Evolutionary conservation across 2,888 invertebrate species (phyloP), one percentile per base, ranked within the genome.

Genomic region (Coleophora deauratella): DNA sequence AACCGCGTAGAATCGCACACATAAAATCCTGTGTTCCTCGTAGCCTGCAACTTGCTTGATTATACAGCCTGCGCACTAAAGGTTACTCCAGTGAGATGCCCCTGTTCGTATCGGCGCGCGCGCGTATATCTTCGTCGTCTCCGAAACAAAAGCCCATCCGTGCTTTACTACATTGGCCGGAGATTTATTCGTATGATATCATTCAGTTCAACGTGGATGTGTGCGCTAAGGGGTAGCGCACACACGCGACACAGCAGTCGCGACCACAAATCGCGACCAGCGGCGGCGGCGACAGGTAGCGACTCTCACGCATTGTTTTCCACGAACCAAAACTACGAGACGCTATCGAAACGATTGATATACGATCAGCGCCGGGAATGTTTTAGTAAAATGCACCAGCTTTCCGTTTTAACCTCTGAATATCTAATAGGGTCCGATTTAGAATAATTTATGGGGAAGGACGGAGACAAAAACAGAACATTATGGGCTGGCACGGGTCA

Each of bases 361-460:
- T 77, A 81, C 80, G 81, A 79, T 79, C 77, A 67, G 68, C 55
- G 55, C 55, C 52, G 58, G 63, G 68, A 75, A 76, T 74, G 75
- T 75, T 76, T 75, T 67, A 73, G 70, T 67, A 69, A 72, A 79
- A 78, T 79, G 75, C 78, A 77, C 71, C 74, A 70, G 68, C 67
- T 65, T 66, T 67, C 66, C 69, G 72, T 72, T 73, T 73, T 71
- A 76, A 77, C 79, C 79, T 74, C 72, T 80, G 82, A 78, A 84
- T 84, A 80, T 78, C 80, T 84, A 82, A 82, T 81, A 77, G 74
- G 76, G 65, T 66, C 74, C 76, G 77, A 76, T 79, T 80, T 77
- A 70, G 81, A 79, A 77, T 80, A 72, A 82, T 82, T 81, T 82
- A 82, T 84, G 66, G 73, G 61, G 57, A 59, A 58, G 68, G 62